phyloP scores from a whole-genome alignment of 2,888 invertebrate genomes.

The Stenotaenia linearis region DNA sequence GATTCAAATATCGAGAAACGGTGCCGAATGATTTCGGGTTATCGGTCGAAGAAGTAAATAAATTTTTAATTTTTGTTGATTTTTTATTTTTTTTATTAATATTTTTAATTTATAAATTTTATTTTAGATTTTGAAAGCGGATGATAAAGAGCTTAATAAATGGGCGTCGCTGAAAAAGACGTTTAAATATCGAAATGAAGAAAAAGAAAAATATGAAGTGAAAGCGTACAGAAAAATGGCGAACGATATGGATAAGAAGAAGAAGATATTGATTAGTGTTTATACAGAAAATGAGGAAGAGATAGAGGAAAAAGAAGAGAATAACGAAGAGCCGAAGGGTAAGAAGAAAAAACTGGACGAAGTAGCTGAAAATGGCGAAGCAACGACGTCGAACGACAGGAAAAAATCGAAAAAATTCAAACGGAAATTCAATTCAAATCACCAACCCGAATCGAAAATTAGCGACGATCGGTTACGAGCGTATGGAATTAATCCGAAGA shows the following conservation, averaged over 20 bases:
- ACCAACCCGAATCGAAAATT: neutral
- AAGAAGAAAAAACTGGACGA: conserved; percentile 30
- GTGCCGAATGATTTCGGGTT: conserved; percentile 87
- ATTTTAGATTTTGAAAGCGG: conserved; percentile 74
- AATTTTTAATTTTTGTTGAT: neutral
- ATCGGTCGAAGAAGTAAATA: conserved; percentile 73
- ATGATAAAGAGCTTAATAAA: conserved; percentile 86
- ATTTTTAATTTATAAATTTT: neutral
- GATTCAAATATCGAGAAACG: conserved; percentile 84
- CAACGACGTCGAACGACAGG: conserved; percentile 37
- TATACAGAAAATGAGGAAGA: too few relatives aligned
- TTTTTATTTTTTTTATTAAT: neutral
- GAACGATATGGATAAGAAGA: conserved; percentile 65
- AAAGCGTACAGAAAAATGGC: conserved; percentile 68
- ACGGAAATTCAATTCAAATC: neutral
- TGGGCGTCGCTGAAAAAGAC: conserved; percentile 92
- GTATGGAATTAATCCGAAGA: conserved; percentile 87
- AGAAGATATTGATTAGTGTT: conserved; percentile 70
- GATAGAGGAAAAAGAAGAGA: too few relatives aligned
- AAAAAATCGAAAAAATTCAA: conserved; percentile 42
- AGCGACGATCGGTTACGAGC: conserved; percentile 79
- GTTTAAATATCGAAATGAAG: conserved; percentile 66
- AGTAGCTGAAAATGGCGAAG: neutral
- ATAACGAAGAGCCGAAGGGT: conserved; percentile 32
- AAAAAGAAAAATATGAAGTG: conserved; percentile 73